Conservation (phyloP, 2,797 vertebrate genomes). For the Acomys russatus region DNA sequence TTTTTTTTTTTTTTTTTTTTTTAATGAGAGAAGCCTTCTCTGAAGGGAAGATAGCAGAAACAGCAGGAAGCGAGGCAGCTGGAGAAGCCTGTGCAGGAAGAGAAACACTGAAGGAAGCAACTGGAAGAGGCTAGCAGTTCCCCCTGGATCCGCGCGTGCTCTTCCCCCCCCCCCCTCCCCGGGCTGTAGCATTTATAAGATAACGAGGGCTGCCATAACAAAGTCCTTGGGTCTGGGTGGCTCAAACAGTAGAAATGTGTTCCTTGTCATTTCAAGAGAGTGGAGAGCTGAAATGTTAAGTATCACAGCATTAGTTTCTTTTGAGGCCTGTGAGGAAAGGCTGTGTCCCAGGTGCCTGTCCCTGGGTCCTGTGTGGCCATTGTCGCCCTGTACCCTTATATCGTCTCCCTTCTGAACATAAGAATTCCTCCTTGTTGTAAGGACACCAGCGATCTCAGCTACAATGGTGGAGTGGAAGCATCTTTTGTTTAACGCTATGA, state of each 20-base stretch:
- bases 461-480: not conserved
- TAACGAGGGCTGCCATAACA: not conserved
- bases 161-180: too few relatives aligned
- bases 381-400: not conserved
- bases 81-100: not conserved
- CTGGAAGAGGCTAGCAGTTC: not conserved
- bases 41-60: not conserved
- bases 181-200: not conserved
- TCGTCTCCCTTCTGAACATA: not conserved
- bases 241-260: too few relatives aligned
- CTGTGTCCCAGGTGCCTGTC: too few relatives aligned
- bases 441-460: not conserved
- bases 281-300: not conserved
- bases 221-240: not conserved
- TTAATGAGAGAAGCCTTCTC: not conserved
- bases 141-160: fast-evolving
- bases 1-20: too few relatives aligned
- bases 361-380: not conserved
- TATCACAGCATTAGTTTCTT: not conserved
- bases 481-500: not conserved
- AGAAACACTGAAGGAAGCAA: not conserved
- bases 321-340: not conserved
- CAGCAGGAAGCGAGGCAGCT: not conserved
- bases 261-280: not conserved
- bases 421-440: not conserved